Evolutionary conservation across 2,113 vertebrate species (phyloP), one percentile per base, ranked within the genome.

Genomic region (Irena cyanogastra): DNA sequence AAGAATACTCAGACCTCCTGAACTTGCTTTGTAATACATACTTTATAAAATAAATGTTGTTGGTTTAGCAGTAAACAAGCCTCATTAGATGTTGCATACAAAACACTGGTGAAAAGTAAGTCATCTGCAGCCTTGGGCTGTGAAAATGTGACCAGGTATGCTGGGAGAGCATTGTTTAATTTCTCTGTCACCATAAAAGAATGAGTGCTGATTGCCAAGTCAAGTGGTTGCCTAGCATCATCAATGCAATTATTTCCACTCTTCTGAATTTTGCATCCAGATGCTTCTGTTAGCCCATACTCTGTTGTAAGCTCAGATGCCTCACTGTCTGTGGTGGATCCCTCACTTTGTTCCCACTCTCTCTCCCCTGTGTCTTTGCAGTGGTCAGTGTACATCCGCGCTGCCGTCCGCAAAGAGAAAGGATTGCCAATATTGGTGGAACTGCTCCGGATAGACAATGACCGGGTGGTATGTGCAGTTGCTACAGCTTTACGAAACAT

Each of bases 371-470:
- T 98, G 68, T 96, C 56, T 95, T 90, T 83, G 11, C 97, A 99
- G 99, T 99, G 99, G 99, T 99, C 99, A 3, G 98, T 99, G 81
- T 99, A 99, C 82, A 99, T 99, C 92, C 98, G 99, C 6, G 99
- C 99, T 31, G 99, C 99, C 7, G 99, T 99, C 86, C 99, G 99
- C 60, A 99, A 99, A 81, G 99, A 99, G 93, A 99, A 99, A 96
- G 99, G 99, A 91, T 98, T 99, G 94, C 99, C 99, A 7, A 99
- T 99, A 78, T 95, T 99, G 28, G 99, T 99, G 98, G 99, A 99
- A 87, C 97, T 99, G 90, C 98, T 99, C 89, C 98, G 99, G 95
- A 99, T 99, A 98, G 99, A 99, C 98, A 99, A 99, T 19, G 99
- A 99, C 97, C 99, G 99, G 24, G 99, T 99, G 94, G 99, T 99